These are phyloP conservation scores for Eristalinus sepulchralis DNA, from an alignment of 2,888 invertebrate genomes.

Conservation along the genomic window DNA sequence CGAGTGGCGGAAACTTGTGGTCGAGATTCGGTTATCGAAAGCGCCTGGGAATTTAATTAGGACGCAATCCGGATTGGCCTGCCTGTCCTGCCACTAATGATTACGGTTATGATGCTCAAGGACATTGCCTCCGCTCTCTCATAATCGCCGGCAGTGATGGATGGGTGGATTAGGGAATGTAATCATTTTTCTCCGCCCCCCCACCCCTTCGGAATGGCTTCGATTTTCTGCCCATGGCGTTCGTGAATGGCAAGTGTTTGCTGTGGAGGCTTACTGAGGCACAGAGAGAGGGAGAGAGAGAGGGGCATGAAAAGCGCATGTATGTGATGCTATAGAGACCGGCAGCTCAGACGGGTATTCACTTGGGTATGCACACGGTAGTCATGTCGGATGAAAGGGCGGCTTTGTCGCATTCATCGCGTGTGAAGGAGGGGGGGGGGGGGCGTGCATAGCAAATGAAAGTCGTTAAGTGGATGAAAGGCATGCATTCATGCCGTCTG, in stretches of 20 bases:
- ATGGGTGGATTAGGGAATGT: conserved; percentile 59
- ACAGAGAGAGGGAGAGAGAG: no score
- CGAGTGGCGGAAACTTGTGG: conserved; percentile 59
- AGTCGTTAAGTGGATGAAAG: not conserved
- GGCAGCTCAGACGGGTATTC: not conserved
- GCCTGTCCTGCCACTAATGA: conserved; percentile 54
- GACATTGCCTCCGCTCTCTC: conserved; percentile 22
- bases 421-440: not conserved
- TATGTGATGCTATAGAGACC: not conserved
- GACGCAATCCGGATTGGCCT: conserved; percentile 7
- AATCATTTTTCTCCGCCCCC: conserved; percentile 54
- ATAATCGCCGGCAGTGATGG: conserved; percentile 35
- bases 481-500: not conserved
- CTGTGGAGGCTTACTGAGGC: no score
- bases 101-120: conserved; percentile 34
- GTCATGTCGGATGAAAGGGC: not conserved
- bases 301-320: not conserved
- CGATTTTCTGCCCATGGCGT: conserved; percentile 57
- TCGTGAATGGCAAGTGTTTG: conserved; percentile 10
- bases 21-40: conserved; percentile 54
- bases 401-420: not conserved
- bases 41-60: conserved; percentile 65
- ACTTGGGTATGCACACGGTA: not conserved
- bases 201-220: conserved; percentile 39
- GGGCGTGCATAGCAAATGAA: not conserved